These are phyloP conservation scores for Criorhina ranunculi DNA, from an alignment of 2,888 invertebrate genomes.

Conservation along the genomic window DNA sequence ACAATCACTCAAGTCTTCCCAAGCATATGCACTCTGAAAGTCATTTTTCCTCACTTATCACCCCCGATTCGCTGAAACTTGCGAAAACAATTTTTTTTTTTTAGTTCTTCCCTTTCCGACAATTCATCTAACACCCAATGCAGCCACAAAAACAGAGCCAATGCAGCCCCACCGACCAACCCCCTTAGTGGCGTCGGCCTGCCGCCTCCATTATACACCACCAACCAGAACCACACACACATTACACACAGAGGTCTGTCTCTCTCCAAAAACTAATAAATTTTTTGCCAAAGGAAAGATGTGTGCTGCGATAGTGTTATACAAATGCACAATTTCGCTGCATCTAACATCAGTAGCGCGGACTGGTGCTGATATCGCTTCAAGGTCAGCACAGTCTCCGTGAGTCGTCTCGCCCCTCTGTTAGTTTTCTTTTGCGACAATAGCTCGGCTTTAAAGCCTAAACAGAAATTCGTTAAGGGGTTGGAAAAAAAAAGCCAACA, in stretches of 20 bases:
- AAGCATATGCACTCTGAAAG: conserved; percentile 33
- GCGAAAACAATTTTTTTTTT: conserved; percentile 38
- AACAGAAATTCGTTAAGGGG: conserved; percentile 44
- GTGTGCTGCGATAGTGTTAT: conserved; percentile 43
- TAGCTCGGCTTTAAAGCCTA: conserved; percentile 57
- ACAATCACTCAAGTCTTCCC: conserved; percentile 50
- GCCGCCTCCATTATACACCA: conserved; percentile 64
- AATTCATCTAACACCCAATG: conserved; percentile 72
- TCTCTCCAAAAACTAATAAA: conserved; percentile 17
- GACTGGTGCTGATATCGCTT: conserved; percentile 65
- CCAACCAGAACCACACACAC: conserved; percentile 60
- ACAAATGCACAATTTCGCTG: conserved; percentile 67
- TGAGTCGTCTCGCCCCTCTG: neutral
- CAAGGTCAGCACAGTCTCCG: conserved; percentile 65
- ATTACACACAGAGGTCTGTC: conserved; percentile 51
- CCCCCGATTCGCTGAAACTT: conserved; percentile 48
- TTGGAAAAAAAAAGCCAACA: conserved; percentile 47
- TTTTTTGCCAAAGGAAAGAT: conserved; percentile 47
- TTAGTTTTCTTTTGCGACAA: conserved; percentile 56
- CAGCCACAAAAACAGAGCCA: conserved; percentile 16
- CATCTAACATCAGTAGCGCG: conserved; percentile 68
- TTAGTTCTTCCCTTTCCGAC: conserved; percentile 37
- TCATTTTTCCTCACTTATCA: conserved; percentile 55
- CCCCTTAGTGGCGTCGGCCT: conserved; percentile 71
- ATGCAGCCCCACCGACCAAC: conserved; percentile 53